Evolutionary conservation across 2,888 invertebrate species (phyloP).

Genomic region (Zeuzera pyrina): DNA sequence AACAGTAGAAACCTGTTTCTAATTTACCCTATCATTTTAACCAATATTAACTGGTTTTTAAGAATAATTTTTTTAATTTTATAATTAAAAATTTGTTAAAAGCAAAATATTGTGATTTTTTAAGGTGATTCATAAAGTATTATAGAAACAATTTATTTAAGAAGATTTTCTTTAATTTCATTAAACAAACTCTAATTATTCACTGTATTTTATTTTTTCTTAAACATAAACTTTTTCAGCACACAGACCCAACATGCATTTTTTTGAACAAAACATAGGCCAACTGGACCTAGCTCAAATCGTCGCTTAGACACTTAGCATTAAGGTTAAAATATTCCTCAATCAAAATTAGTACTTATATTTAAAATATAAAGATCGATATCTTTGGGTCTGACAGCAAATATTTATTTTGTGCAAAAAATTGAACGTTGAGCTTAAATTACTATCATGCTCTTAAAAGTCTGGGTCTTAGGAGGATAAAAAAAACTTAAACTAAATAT

Average conservation of each 20-base stretch:
- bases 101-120: too few species aligned
- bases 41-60: too few species aligned
- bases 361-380: conserved; percentile 4
- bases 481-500: too few species aligned
- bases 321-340: too few species aligned
- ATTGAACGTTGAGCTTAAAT: conserved; percentile 5
- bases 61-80: too few species aligned
- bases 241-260: neutral
- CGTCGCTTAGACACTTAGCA: neutral
- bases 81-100: too few species aligned
- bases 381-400: conserved; percentile 7
- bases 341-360: too few species aligned
- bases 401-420: conserved; percentile 6
- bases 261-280: neutral
- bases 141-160: neutral
- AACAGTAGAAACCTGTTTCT: too few species aligned
- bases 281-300: neutral
- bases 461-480: conserved; percentile 6
- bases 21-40: too few species aligned
- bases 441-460: conserved; percentile 4
- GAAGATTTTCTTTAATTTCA: neutral
- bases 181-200: neutral
- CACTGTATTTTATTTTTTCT: neutral
- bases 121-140: too few species aligned
- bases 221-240: neutral